Conservation (phyloP, 1,140 invertebrate species). For the Leptopilina boulardi region DNA sequence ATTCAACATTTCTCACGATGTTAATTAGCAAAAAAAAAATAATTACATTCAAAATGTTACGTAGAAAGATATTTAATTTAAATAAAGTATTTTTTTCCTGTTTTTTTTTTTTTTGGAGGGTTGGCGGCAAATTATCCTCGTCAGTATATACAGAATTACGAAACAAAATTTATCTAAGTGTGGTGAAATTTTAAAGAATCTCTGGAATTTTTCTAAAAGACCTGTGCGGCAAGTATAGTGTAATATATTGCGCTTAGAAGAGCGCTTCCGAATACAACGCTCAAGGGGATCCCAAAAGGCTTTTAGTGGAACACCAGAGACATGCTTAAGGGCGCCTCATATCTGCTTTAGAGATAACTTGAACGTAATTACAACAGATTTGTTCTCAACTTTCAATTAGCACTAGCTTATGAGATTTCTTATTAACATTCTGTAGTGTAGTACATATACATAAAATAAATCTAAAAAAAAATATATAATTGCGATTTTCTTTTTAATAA, state of each 20-base stretch:
- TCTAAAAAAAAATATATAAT: too few relatives aligned
- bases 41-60: too few relatives aligned
- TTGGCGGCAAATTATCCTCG: too few relatives aligned
- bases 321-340: conserved; percentile 22
- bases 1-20: too few relatives aligned
- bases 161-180: neutral
- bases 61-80: too few relatives aligned
- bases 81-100: too few relatives aligned
- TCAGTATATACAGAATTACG: neutral
- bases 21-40: too few relatives aligned
- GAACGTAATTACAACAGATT: neutral
- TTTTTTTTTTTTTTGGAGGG: too few relatives aligned
- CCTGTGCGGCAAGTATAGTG: conserved; percentile 16
- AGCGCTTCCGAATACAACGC: conserved; percentile 2
- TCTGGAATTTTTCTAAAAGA: neutral
- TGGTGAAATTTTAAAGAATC: neutral
- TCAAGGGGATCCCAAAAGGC: conserved; percentile 23
- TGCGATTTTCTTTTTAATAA: too few relatives aligned
- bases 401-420: neutral
- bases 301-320: conserved; percentile 26
- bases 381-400: neutral
- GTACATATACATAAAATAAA: too few relatives aligned
- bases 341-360: neutral
- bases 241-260: conserved; percentile 28
- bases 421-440: too few relatives aligned